Evolutionary conservation across 2,797 vertebrate species (phyloP).

Genomic region (Hydrolagus colliei): DNA sequence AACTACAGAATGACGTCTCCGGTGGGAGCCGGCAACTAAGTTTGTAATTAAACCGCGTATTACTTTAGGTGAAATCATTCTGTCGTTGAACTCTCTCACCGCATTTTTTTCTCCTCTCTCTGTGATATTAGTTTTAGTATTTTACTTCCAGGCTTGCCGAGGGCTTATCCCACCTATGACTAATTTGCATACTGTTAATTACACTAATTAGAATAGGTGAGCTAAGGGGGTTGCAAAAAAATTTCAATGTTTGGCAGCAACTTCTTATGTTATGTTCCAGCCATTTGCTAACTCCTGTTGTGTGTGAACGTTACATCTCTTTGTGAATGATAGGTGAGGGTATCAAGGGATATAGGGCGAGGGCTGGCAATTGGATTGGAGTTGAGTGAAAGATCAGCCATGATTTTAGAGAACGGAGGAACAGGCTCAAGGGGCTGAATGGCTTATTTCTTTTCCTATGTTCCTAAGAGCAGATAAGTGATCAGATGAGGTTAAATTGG

Average conservation of each 20-base stretch:
- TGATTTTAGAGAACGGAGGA: no score
- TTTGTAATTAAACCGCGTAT: constrained; percentile 9
- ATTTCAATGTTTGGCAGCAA: neutral
- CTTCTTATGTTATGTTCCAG: neutral
- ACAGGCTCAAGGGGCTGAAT: no score
- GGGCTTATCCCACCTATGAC: neutral
- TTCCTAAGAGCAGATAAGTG: no score
- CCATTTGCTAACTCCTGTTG: neutral
- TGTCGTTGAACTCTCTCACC: neutral
- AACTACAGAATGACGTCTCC: neutral
- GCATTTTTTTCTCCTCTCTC: neutral
- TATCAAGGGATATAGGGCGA: no score
- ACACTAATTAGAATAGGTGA: neutral
- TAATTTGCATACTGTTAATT: constrained; percentile 14
- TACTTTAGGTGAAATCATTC: neutral
- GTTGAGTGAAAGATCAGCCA: no score
- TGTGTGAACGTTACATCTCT: neutral
- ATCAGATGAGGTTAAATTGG: no score
- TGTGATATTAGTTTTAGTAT: neutral
- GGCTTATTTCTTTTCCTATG: no score
- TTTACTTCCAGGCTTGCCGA: no score
- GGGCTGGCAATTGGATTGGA: no score
- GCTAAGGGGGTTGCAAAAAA: neutral
- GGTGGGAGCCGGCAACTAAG: neutral
- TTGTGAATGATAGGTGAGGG: neutral